Conservation (phyloP, 2,113 vertebrate species). For the Pluvianellus socialis region DNA sequence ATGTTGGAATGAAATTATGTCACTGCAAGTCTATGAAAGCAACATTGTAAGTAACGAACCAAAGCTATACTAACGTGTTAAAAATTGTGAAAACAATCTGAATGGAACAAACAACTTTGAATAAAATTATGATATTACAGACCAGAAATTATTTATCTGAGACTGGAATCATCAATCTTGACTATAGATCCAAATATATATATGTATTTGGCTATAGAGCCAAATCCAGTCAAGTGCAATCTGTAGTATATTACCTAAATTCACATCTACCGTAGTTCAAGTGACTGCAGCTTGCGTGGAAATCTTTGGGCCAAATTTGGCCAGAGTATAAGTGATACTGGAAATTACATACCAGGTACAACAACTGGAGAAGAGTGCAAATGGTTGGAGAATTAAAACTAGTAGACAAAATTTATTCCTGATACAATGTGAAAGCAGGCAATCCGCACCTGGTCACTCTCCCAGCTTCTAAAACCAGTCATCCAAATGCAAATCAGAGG, state of each 20-base stretch:
- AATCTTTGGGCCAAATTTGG: neutral
- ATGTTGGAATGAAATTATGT: constrained; percentile 40
- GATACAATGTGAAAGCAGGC: neutral
- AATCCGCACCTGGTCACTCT: neutral
- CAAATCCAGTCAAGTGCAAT: neutral
- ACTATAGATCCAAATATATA: neutral
- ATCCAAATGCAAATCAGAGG: neutral
- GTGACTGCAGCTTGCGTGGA: neutral
- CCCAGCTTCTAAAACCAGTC: neutral
- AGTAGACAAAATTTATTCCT: neutral
- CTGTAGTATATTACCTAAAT: neutral
- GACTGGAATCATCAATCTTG: neutral
- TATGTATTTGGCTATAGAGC: neutral
- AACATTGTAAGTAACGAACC: neutral
- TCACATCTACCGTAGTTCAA: neutral
- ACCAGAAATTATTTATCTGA: neutral
- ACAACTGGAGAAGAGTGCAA: neutral
- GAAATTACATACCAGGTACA: neutral
- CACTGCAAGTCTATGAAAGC: constrained; percentile 36
- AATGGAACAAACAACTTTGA: neutral
- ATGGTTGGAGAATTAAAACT: neutral
- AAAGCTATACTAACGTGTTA: neutral
- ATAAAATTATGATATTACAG: neutral
- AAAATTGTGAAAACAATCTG: neutral
- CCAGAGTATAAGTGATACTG: neutral